Base-by-base conservation (phyloP, 2,888 invertebrate species). In the Atethmia centrago region DNA sequence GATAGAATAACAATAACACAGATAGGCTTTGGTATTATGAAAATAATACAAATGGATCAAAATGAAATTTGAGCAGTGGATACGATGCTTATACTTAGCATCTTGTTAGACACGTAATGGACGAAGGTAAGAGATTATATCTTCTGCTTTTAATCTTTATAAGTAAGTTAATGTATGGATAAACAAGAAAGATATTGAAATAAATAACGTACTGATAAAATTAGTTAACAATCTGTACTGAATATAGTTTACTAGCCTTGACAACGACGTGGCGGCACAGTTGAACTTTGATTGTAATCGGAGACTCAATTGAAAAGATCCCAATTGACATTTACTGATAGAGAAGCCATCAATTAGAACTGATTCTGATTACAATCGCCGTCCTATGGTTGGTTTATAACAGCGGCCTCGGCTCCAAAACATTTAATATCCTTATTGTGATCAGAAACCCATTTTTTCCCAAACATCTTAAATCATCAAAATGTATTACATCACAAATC, bases 1-100 rank as follows among this genome's bases (percentile, higher is more conserved):
- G 92, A 93, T 90, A 92, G 92, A 94, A 94, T 93, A 94, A 95
- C 93, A 95, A 95, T 94, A 93, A 93, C 91, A 92, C 86, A 88
- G 93, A 90, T 74, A 69, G 73, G 64, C 82, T 85, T 88, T 89
- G 90, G 89, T 88, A 89, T 89, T 86, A 82, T 90, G 89, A 90
- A 92, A 93, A 94, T 91, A 92, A 90, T 90, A 91, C 88, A 89
- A 89, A 88, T 80, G 82, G 79, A 86, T 80, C 77, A 85, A 88
- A 85, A 89, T 90, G 91, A 90, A 91, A 93, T 90, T 91, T 90
- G 92, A 94, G 88, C 89, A 84, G 78, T 77, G 68, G 65, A 65
- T 58, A 78, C 53, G 56, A 72, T 28, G 66, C 58, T 61, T 63
- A 56, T 79, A 71, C 55, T 74, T 73, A 68, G 45, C 59, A 65